Conservation (phyloP, 1,140 invertebrate genomes). For the Acromyrmex heyeri region DNA sequence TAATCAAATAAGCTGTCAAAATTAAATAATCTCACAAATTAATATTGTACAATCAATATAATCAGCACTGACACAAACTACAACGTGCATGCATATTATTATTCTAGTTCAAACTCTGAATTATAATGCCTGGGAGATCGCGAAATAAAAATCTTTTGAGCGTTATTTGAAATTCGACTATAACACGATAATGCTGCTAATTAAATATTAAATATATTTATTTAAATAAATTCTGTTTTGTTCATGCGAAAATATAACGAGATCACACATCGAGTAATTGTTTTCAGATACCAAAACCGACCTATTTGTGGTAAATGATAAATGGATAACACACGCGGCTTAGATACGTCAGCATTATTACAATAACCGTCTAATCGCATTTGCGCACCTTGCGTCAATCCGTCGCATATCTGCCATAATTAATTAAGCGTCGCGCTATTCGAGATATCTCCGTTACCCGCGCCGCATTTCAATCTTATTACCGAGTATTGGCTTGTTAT, state of each 20-base stretch:
- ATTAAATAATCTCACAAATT: slow-evolving; percentile 54
- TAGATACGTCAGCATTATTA: neutral
- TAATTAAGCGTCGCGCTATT: slow-evolving; percentile 51
- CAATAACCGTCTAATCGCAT: slow-evolving; percentile 58
- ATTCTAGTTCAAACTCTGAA: neutral
- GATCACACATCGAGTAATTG: neutral
- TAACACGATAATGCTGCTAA: neutral
- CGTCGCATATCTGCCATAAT: slow-evolving; percentile 45
- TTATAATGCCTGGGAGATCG: neutral
- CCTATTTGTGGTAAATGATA: neutral
- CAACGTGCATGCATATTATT: neutral
- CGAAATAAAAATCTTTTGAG: neutral
- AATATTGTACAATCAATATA: slow-evolving; percentile 40
- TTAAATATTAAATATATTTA: slow-evolving; percentile 2
- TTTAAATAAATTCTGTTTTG: neutral
- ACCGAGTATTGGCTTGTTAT: slow-evolving; percentile 15
- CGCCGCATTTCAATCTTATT: slow-evolving; percentile 47
- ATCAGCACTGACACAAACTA: slow-evolving; percentile 18
- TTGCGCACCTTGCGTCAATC: slow-evolving; percentile 55
- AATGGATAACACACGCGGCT: slow-evolving; percentile 23
- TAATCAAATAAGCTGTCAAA: slow-evolving; percentile 3
- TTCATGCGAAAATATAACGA: neutral
- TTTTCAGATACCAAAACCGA: neutral
- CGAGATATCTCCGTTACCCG: slow-evolving; percentile 13
- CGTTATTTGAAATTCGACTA: neutral